phyloP scores from a whole-genome alignment of 64 coral and sea anemone species.

The Dendronephthya gigantea region DNA sequence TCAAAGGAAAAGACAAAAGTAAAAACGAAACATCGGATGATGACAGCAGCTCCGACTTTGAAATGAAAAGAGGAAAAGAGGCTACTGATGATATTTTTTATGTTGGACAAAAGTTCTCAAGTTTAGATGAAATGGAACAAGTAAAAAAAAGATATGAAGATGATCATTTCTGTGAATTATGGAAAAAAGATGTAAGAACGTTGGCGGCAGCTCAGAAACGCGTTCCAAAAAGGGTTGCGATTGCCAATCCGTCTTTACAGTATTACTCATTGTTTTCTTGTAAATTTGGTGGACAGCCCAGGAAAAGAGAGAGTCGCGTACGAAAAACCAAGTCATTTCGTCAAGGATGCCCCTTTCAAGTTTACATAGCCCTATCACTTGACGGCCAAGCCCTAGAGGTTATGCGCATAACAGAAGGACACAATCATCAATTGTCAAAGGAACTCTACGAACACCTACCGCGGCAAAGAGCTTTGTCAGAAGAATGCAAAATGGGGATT shows the following conservation, averaged over 20 bases:
- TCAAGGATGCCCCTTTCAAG: slow-evolving; percentile 6
- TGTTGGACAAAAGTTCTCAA: neutral
- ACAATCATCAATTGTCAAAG: slow-evolving; percentile 15
- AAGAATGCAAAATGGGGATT: slow-evolving; percentile 5
- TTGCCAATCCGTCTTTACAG: neutral
- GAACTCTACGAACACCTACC: slow-evolving; percentile 22
- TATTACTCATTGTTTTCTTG: neutral
- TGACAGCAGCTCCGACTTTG: neutral
- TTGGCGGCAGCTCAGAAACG: neutral
- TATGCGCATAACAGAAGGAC: slow-evolving; percentile 1
- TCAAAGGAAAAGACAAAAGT: neutral
- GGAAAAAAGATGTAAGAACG: neutral
- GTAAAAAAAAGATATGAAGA: neutral
- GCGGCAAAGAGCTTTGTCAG: neutral
- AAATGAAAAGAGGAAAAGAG: neutral
- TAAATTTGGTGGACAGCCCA: neutral
- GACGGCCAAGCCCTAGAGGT: slow-evolving; percentile 27
- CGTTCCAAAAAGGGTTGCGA: neutral
- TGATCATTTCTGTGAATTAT: neutral
- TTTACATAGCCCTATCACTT: neutral
- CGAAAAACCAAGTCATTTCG: neutral
- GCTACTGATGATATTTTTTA: neutral
- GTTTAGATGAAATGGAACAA: neutral
- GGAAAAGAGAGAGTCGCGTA: neutral
- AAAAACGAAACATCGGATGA: neutral